These are phyloP conservation scores for Semnopithecus entellus DNA, from an alignment of 2,113 vertebrate species.

Conservation along the genomic window DNA sequence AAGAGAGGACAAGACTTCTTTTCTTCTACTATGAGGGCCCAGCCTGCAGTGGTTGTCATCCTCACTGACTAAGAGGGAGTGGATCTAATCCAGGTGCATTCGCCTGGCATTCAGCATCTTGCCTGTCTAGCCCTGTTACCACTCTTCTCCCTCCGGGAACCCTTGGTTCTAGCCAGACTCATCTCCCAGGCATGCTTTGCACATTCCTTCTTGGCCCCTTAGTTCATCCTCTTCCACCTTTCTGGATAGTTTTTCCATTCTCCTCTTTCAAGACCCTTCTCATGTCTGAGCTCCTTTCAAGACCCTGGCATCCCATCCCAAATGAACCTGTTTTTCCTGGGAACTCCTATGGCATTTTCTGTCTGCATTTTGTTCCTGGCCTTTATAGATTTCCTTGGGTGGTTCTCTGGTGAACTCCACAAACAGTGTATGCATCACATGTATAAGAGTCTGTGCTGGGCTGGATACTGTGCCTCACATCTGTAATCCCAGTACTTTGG, in stretches of 20 bases:
- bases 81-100: not conserved
- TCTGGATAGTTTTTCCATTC: not conserved
- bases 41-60: not conserved
- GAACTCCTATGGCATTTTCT: not conserved
- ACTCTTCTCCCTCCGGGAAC: not conserved
- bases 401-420: not conserved
- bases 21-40: not conserved
- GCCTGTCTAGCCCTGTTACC: not conserved
- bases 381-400: not conserved
- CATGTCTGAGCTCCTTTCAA: not conserved
- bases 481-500: not conserved
- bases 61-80: not conserved
- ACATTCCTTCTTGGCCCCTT: not conserved
- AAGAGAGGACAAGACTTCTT: conserved; percentile 38
- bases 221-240: not conserved
- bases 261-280: not conserved
- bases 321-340: not conserved
- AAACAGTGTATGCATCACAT: not conserved
- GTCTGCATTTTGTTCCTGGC: not conserved
- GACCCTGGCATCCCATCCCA: not conserved
- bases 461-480: not conserved
- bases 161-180: not conserved
- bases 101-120: not conserved
- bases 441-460: not conserved
- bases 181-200: not conserved